Conservation (phyloP, 2,888 invertebrate species). For the Drosophila multiciliata region DNA sequence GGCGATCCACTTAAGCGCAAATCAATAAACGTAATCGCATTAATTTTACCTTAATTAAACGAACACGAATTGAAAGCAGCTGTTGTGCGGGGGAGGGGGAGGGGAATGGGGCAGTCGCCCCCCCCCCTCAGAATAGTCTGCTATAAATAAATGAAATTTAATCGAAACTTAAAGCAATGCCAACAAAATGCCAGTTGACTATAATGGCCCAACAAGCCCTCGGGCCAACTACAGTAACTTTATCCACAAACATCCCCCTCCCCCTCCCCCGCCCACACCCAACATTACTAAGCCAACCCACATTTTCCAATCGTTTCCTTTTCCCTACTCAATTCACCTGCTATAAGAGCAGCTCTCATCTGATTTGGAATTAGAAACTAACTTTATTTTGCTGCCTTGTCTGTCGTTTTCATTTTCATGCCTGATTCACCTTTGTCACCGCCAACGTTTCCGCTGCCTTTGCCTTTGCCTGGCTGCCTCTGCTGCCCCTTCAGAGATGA, state of each 20-base stretch:
- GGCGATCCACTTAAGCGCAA: slow-evolving; percentile 49
- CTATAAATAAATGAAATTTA: slow-evolving; percentile 47
- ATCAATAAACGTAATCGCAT: slow-evolving; percentile 65
- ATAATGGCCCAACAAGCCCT: slow-evolving; percentile 48
- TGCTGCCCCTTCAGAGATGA: slow-evolving; percentile 88
- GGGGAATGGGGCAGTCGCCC: not conserved
- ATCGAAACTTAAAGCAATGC: slow-evolving; percentile 51
- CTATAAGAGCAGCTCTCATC: slow-evolving; percentile 5
- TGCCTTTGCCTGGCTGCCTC: not conserved
- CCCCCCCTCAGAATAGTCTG: slow-evolving; percentile 35
- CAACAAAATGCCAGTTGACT: slow-evolving; percentile 4
- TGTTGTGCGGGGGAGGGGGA: slow-evolving; percentile 10
- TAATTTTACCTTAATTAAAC: slow-evolving; percentile 64
- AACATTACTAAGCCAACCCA: not conserved
- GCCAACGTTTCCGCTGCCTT: not conserved
- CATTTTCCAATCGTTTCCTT: not conserved
- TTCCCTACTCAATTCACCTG: slow-evolving; percentile 1
- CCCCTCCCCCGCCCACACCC: not conserved
- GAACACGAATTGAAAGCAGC: slow-evolving; percentile 55
- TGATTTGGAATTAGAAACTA: slow-evolving; percentile 53
- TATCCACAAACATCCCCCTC: not conserved
- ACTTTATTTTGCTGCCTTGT: slow-evolving; percentile 52
- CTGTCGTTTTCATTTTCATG: slow-evolving; percentile 58
- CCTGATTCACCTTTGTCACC: slow-evolving; percentile 51
- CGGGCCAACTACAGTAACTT: slow-evolving; percentile 29